These are phyloP conservation scores for Trachelus stipa DNA, from an alignment of 2,888 invertebrate genomes.

Conservation along the genomic window DNA sequence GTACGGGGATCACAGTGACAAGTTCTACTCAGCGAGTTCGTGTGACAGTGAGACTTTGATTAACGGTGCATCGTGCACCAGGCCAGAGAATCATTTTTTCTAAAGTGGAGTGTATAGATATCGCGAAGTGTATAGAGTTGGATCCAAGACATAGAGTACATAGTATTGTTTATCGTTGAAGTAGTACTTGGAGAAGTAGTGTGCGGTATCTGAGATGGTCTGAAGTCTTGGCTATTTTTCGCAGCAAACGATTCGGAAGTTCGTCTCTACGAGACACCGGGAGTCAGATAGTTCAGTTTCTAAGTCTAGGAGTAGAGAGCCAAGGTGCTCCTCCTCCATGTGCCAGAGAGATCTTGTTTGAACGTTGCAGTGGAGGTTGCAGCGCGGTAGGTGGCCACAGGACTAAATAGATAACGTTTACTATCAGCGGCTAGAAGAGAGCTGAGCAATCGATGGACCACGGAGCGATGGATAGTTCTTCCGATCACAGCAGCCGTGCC, in stretches of 20 bases:
- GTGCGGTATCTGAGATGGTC: background rate
- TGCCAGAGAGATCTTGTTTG: background rate
- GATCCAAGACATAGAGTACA: background rate
- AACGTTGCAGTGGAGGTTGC: background rate
- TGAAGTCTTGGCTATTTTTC: background rate
- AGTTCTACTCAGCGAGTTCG: slow-evolving; percentile 25
- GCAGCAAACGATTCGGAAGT: background rate
- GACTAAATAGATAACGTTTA: background rate
- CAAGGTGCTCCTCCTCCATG: background rate
- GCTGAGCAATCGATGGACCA: slow-evolving; percentile 51
- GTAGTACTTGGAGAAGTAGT: background rate
- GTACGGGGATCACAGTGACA: slow-evolving; percentile 39
- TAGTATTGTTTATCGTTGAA: background rate
- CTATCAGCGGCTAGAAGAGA: background rate
- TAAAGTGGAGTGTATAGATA: background rate
- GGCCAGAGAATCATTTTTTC: background rate
- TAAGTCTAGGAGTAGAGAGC: background rate
- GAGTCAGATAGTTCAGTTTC: background rate
- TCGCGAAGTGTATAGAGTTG: background rate
- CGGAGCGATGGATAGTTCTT: slow-evolving; percentile 67
- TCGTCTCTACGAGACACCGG: background rate
- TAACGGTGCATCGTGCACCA: background rate
- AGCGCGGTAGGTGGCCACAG: background rate
- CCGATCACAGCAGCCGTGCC: slow-evolving; percentile 66
- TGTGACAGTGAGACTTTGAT: slow-evolving; percentile 44